Base-by-base conservation (phyloP, 2,888 invertebrate species). In the Eilema griseolum region DNA sequence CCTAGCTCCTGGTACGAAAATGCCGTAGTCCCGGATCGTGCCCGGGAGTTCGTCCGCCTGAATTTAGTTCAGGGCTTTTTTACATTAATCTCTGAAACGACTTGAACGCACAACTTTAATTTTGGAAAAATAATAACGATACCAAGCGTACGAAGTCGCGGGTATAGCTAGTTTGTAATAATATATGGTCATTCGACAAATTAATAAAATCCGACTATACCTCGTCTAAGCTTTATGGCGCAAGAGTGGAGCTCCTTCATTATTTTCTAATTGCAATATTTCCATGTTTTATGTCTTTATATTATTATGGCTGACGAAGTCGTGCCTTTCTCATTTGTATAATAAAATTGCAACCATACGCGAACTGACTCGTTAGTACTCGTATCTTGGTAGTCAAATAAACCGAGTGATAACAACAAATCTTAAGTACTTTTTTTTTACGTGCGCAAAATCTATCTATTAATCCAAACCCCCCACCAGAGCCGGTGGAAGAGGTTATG, bases 271-370 rank as follows among this genome's bases (percentile, higher is more conserved):
- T 52, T 52, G n/a, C 52, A 52, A n/a, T n/a, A 20, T 52, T n/a
- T 52, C n/a, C 52, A 52, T 52, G n/a, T 52, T n/a, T 52, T 52
- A 52, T 52, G n/a, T 52, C 52, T n/a, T n/a, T 52, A n/a, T n/a
- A 52, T n/a, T 52, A n/a, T 52, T 52, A 52, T n/a, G 8, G 52
- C n/a, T 52, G 1, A 3, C 52, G 52, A 52, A 52, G 52, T 52
- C 5, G n/a, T 52, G 52, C n/a, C 52, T 52, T 52, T n/a, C 46
- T 46, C 46, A 46, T 46, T n/a, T 46, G 7, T 46, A 16, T 2
- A 52, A 52, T 52, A 52, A 33, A 52, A 46, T 52, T 52, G 52
- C 52, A 20, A 46, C 20, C 7, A 46, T 46, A 46, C 46, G 46
- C 46, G 20, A 46, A 46, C 20, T 46, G 20, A 46, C 46, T 46